Percentiles rank a stretch among this genome's conserved stretches.
These are phyloP conservation scores for Brachionus asplanchnoidis DNA, from an alignment of 1,140 invertebrate species.

Conservation along the genomic window DNA sequence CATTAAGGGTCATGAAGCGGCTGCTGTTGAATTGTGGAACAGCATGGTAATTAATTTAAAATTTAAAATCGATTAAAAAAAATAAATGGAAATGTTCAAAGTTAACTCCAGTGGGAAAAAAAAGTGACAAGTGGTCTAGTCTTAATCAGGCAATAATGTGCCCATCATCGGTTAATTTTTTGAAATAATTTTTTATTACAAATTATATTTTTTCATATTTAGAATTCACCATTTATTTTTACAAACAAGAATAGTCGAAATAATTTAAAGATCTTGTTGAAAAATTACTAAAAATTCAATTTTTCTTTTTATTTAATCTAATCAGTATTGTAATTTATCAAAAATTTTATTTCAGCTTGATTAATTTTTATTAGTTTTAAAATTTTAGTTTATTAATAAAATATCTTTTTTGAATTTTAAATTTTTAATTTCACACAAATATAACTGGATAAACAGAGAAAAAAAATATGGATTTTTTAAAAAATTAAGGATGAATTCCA, in stretches of 20 bases:
- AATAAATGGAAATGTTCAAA: not conserved
- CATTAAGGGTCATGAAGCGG: constrained; percentile 26
- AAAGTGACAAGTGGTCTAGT: not conserved
- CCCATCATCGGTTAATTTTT: not conserved
- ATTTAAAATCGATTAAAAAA: not conserved
- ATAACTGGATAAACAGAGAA: not conserved
- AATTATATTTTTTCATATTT: not conserved
- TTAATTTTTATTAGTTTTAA: too few species aligned
- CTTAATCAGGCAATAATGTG: not conserved
- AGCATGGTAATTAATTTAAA: not conserved
- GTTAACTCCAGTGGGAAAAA: not conserved
- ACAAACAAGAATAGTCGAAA: not conserved
- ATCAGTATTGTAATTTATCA: too few species aligned
- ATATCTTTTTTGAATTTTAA: not conserved
- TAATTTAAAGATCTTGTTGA: not conserved
- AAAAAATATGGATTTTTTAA: too few species aligned
- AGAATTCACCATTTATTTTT: not conserved
- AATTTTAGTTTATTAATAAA: not conserved
- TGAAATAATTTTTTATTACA: too few species aligned
- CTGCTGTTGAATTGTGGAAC: constrained; percentile 37
- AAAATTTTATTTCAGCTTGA: too few species aligned
- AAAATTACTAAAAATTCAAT: too few species aligned
- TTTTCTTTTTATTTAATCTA: too few species aligned
- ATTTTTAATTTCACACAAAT: not conserved
- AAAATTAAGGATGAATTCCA: too few species aligned